Evolutionary conservation across 2,797 vertebrate genomes (phyloP).

Genomic region (Orientallactaga sibirica): DNA sequence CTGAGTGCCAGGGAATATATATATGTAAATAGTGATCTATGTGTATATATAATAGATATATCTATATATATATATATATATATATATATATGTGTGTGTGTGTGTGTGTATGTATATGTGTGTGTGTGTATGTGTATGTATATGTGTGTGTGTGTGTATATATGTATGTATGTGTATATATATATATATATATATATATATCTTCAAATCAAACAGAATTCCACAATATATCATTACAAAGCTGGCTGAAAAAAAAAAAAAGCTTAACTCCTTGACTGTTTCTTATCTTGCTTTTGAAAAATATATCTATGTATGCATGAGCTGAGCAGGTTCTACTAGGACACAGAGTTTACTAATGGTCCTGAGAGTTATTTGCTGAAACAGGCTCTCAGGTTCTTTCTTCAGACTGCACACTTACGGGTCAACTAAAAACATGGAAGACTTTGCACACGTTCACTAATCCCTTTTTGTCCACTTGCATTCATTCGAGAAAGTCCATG

Average conservation of each 20-base stretch:
- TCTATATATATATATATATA: too few relatives aligned
- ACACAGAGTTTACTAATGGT: background rate
- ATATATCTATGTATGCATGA: background rate
- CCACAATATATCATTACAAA: background rate
- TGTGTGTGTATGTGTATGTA: too few relatives aligned
- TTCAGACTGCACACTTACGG: background rate
- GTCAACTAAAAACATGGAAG: background rate
- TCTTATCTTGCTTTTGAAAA: background rate
- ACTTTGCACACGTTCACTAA: background rate
- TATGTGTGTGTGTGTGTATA: too few relatives aligned
- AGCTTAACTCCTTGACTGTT: background rate
- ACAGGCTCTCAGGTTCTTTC: background rate
- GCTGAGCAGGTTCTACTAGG: background rate
- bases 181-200: too few relatives aligned
- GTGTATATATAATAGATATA: too few relatives aligned
- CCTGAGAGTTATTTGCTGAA: background rate
- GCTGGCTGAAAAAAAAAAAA: background rate
- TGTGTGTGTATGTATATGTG: too few relatives aligned
- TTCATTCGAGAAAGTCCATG: background rate
- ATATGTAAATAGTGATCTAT: too few relatives aligned
- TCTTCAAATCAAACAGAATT: background rate
- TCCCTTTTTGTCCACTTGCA: background rate
- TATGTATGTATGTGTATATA: too few relatives aligned
- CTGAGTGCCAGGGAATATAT: too few relatives aligned
- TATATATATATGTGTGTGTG: too few relatives aligned